Base-by-base conservation (phyloP, 2,797 vertebrate genomes). In the Cottoperca gobio region DNA sequence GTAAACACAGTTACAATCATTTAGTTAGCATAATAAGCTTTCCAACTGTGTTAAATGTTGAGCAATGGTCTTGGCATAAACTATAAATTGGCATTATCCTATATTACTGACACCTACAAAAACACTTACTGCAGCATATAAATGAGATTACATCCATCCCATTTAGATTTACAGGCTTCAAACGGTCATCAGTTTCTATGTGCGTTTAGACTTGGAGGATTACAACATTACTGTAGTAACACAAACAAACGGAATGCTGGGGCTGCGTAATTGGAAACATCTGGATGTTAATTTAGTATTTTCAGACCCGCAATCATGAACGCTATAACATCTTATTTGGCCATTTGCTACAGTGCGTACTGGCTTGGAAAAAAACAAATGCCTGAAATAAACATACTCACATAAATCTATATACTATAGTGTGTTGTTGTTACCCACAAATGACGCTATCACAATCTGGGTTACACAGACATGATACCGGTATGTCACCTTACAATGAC, bases 211-310 rank as follows among this genome's bases (percentile, higher is more conserved):
- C 42, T 52, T 21, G 46, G 70, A 46, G 75, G 58, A 85, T 85
- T 78, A 79, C 84, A 59, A 33, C 84, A 74, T 82, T 54, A 73
- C 81, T 78, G 79, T 39, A 81, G 82, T 23, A 78, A 83, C 80
- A 58, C 78, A 89, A 88, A 90, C 83, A 88, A 82, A 82, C 72
- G 35, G 23, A 73, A 68, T 66, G 78, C 87, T 48, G 61, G 8
- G 31, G 64, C 72, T 37, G 70, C 6, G 45, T 86, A 88, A 89
- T 86, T 87, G 83, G 70, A 64, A 92, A 89, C 91, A 93, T 92
- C 87, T 93, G 91, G 84, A 80, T 82, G 77, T 86, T 73, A 86
- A 87, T 92, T 81, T 63, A 73, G 53, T 84, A 49, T 71, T 81
- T 83, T 80, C 69, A 73, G 68, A 61, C 78, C 81, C 60, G 37